Conservation (phyloP, 2,888 invertebrate genomes). For the Tuberolachnus salignus region DNA sequence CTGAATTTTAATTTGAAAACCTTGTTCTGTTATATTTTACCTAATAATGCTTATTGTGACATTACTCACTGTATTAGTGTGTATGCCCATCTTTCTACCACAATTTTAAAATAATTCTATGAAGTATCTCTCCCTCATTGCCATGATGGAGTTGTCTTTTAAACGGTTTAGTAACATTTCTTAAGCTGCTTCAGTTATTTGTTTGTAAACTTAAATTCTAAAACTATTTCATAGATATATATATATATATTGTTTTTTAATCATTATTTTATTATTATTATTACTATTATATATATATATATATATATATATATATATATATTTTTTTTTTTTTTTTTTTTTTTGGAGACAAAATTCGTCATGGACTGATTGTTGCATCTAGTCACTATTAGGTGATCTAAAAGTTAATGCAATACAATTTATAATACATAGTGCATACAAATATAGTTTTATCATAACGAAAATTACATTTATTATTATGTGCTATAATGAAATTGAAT, state of each 20-base stretch:
- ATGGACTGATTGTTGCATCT: conserved; percentile 49
- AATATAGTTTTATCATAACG: conserved; percentile 21
- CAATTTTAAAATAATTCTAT: conserved; percentile 22
- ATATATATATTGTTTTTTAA: conserved; percentile 28
- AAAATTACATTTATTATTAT: conserved; percentile 24
- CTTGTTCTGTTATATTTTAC: conserved; percentile 21
- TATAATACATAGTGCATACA: conserved; percentile 2
- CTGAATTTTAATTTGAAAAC: background rate
- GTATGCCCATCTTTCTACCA: background rate
- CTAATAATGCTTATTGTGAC: conserved; percentile 8
- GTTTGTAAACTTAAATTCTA: conserved; percentile 16
- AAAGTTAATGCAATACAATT: conserved; percentile 41
- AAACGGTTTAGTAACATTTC: conserved; percentile 6
- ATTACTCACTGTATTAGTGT: background rate
- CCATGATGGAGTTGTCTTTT: conserved; percentile 28
- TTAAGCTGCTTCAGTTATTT: background rate
- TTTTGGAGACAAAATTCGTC: conserved; percentile 39
- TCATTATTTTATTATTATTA: conserved; percentile 18
- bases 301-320: background rate
- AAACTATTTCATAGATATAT: conserved; percentile 11
- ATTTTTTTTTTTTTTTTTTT: conserved; percentile 41
- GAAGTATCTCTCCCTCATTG: background rate
- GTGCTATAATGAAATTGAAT: conserved; percentile 46
- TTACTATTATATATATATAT: background rate
- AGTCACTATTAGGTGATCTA: conserved; percentile 47